Evolutionary conservation across 2,113 vertebrate genomes (phyloP).

Genomic region (Smithornis capensis): DNA sequence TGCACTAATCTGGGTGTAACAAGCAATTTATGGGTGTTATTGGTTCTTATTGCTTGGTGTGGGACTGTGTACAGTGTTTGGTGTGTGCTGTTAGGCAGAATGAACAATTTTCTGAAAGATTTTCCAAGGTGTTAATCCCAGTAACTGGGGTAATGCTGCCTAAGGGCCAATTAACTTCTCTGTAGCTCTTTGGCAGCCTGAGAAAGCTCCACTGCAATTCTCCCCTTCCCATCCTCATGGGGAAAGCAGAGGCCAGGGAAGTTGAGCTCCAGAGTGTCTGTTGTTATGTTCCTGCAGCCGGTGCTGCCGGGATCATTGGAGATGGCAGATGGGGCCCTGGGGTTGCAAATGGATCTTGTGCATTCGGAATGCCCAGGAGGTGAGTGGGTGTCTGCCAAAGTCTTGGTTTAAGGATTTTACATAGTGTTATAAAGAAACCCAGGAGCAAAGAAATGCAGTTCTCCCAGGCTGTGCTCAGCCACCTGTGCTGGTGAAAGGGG

Average conservation of each 20-base stretch:
- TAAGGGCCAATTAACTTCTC: neutral
- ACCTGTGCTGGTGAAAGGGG: neutral
- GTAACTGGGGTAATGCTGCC: neutral
- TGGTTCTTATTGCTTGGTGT: neutral
- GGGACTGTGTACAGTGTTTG: neutral
- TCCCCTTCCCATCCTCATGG: neutral
- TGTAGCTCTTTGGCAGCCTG: neutral
- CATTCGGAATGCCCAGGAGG: neutral
- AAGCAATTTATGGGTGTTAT: neutral
- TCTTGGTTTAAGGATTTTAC: neutral
- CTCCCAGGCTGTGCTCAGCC: neutral
- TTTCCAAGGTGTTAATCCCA: neutral
- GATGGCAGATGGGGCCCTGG: neutral
- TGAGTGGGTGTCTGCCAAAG: neutral
- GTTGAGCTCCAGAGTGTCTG: too few relatives aligned
- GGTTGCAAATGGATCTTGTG: rapidly evolving
- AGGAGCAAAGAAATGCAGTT: neutral
- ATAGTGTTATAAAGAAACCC: neutral
- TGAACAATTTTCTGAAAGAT: neutral
- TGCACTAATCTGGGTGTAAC: neutral
- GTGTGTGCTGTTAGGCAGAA: neutral
- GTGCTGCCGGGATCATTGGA: neutral
- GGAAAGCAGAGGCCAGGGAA: neutral
- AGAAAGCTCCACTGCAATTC: neutral
- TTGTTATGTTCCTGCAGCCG: rapidly evolving